Percentiles rank a stretch among this genome's conserved stretches.
Evolutionary conservation across 2,113 vertebrate species (phyloP).

Genomic region (Willisornis vidua): DNA sequence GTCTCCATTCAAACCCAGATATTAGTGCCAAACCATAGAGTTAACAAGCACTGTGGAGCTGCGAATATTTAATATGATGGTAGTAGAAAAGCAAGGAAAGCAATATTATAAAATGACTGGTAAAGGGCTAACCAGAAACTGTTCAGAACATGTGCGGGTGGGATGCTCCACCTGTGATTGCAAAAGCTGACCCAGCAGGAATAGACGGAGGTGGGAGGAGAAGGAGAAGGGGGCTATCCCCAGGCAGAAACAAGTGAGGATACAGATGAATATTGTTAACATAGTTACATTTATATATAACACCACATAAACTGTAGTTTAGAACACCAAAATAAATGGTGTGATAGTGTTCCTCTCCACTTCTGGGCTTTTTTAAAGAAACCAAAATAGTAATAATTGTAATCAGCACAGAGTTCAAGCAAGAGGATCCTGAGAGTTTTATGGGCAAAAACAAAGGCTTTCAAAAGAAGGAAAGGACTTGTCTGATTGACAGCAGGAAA

Average conservation of each 20-base stretch:
- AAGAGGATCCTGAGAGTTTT: not conserved
- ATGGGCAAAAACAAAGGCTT: not conserved
- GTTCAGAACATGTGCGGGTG: not conserved
- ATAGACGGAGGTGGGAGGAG: not conserved
- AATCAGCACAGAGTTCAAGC: not conserved
- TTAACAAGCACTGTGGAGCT: not conserved
- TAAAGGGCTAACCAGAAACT: not conserved
- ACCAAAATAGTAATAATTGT: not conserved
- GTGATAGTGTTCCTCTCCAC: not conserved
- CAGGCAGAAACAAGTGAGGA: not conserved
- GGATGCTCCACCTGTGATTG: not conserved
- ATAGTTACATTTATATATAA: not conserved
- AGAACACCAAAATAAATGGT: not conserved
- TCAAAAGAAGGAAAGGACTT: not conserved
- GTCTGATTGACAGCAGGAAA: slow-evolving; percentile 13
- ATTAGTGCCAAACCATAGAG: slow-evolving; percentile 12
- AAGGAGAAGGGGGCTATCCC: not conserved
- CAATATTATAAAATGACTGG: not conserved
- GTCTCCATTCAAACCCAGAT: slow-evolving; percentile 20
- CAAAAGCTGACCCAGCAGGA: not conserved
- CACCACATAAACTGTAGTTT: not conserved
- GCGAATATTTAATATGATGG: not conserved
- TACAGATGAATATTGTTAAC: not conserved
- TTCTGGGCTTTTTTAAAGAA: not conserved
- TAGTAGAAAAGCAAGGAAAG: not conserved